Conservation (phyloP, 1,140 invertebrate species). For the Drosophila bifasciata region DNA sequence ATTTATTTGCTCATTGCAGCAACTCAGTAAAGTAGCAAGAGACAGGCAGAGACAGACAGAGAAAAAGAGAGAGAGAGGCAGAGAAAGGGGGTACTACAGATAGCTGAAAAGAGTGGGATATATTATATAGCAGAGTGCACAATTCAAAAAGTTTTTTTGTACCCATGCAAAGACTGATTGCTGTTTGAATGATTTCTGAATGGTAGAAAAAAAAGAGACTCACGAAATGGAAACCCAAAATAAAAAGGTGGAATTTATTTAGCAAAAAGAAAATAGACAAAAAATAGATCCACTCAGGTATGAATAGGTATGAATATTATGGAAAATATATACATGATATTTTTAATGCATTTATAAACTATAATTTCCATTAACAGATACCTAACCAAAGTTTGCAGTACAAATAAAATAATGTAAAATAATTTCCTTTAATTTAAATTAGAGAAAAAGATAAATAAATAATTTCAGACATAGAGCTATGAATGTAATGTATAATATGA, state of each 20-base stretch:
- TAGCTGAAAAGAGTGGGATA: neutral
- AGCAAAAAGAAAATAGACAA: neutral
- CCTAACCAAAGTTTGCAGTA: too few relatives aligned
- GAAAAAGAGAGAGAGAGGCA: neutral
- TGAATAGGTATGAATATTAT: too few relatives aligned
- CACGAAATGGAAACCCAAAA: neutral
- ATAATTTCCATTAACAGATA: too few relatives aligned
- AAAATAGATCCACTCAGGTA: too few relatives aligned
- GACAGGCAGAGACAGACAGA: too few relatives aligned
- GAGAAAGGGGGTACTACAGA: neutral
- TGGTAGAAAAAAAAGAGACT: neutral
- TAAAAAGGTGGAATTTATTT: constrained; percentile 1
- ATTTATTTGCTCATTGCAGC: constrained; percentile 72
- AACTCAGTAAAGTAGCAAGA: constrained; percentile 15
- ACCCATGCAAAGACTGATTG: constrained; percentile 44
- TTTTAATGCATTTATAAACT: too few relatives aligned
- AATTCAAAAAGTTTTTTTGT: constrained; percentile 49
- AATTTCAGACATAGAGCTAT: too few relatives aligned
- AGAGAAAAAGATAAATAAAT: too few relatives aligned
- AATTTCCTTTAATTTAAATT: too few relatives aligned
- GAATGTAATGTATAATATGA: too few relatives aligned
- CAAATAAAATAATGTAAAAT: too few relatives aligned
- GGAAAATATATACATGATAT: too few relatives aligned
- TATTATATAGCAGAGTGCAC: constrained; percentile 14
- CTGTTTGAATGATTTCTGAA: constrained; percentile 51